These are phyloP conservation scores for Tribolium madens DNA, from an alignment of 1,140 invertebrate species.

Conservation along the genomic window DNA sequence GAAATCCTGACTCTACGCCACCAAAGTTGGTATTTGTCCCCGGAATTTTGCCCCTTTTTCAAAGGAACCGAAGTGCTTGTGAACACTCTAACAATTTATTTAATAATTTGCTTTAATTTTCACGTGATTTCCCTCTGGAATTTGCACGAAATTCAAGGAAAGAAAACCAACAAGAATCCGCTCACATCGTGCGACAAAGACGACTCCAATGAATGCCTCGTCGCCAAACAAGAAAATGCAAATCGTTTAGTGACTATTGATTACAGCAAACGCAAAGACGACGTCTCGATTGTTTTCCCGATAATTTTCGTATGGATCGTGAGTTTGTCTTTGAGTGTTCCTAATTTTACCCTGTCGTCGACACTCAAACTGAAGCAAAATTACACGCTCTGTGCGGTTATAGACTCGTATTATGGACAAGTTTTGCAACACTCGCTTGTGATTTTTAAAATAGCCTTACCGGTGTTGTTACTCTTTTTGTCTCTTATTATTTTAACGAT, in stretches of 20 bases:
- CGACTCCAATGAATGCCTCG: conserved; percentile 68
- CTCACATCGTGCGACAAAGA: conserved; percentile 64
- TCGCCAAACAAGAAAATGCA: conserved; percentile 61
- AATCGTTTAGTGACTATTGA: conserved; percentile 67
- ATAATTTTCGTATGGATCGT: conserved; percentile 69
- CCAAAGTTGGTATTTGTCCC: conserved; percentile 67
- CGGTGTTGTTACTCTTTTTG: conserved; percentile 54
- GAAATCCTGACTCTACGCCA: conserved; percentile 68
- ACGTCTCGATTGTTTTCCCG: conserved; percentile 67
- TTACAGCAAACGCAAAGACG: conserved; percentile 64
- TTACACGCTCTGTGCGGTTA: conserved; percentile 57
- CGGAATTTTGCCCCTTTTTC: conserved; percentile 66
- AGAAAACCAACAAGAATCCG: conserved; percentile 63
- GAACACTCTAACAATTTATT: conserved; percentile 68
- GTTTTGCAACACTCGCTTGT: conserved; percentile 58
- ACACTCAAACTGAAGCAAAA: conserved; percentile 56
- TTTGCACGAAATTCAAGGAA: conserved; percentile 60
- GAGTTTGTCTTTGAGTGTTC: conserved; percentile 69
- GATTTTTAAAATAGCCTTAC: conserved; percentile 58
- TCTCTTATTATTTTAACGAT: conserved; percentile 56
- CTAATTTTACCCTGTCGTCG: conserved; percentile 65
- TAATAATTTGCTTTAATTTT: conserved; percentile 68
- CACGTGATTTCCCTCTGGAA: conserved; percentile 70
- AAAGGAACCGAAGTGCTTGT: conserved; percentile 68
- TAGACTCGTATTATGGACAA: conserved; percentile 57